Evolutionary conservation across 2,888 invertebrate genomes (phyloP), one percentile per base, ranked within the genome.

Genomic region (Trachelus iudaicus): DNA sequence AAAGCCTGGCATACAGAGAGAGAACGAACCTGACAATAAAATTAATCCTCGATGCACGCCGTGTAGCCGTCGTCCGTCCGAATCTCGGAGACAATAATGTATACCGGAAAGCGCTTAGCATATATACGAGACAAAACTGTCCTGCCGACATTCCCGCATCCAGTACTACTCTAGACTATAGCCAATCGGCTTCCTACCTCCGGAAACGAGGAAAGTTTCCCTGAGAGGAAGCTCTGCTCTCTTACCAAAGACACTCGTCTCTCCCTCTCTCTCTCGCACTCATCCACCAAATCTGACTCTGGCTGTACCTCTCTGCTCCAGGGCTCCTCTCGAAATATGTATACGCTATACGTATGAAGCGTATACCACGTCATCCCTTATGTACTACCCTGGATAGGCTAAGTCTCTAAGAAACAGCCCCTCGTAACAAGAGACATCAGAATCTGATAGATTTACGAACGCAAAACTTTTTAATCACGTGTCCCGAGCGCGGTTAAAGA

Each of bases 41-140:
- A 56, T 56, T 23, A 56, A 56, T 73, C 75, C 73, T 69, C 75
- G 78, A 34, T 78, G 75, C 69, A 78, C 69, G 69, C 69, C 69
- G 69, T 75, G 75, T 71, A 71, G 71, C 71, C 56, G 75, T 56
- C 56, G 56, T 23, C 23, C 56, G 56, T 56, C 56, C 56, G 23
- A 56, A 56, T 56, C 56, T 56, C 56, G 2, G 23, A 56, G 56
- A 56, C 56, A 56, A 56, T 56, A 56, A 56, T 56, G 56, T 56
- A 56, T 56, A 56, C 56, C 56, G 56, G 56, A 56, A 56, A 56
- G 56, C 56, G 86, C 86, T 89, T 89, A 89, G 89, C 89, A 89
- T 89, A 89, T 89, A 89, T 89, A 89, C 88, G 89, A 89, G 89
- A 84, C 85, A 84, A 87, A 87, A 87, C 82, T 83, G 86, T 85